phyloP scores from a whole-genome alignment of 2,888 invertebrate species.

The Mimas tiliae region DNA sequence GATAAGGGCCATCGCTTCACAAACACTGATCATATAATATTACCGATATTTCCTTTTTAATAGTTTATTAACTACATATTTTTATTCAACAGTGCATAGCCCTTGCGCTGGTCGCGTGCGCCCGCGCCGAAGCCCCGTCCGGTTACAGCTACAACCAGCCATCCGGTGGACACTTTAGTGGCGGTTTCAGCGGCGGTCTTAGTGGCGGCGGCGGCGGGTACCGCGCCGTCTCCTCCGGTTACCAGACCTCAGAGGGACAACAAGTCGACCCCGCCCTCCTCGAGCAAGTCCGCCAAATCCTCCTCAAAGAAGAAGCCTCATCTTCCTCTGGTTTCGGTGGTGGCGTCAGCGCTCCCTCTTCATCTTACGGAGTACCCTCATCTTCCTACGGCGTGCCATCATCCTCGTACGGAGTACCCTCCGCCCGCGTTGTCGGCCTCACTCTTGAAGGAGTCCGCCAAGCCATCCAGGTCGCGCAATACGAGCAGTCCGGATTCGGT shows the following conservation, averaged over 20 bases:
- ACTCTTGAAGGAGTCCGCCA: constrained; percentile 94
- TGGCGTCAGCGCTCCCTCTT: constrained; percentile 87
- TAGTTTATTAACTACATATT: constrained; percentile 32
- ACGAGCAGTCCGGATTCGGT: constrained; percentile 88
- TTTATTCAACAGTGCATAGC: constrained; percentile 89
- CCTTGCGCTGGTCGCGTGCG: constrained; percentile 90
- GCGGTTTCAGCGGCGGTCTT: constrained; percentile 63
- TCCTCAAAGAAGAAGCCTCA: constrained; percentile 91
- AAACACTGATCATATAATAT: background rate
- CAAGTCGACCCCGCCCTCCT: constrained; percentile 91
- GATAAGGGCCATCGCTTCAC: background rate
- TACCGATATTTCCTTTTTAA: too few relatives aligned
- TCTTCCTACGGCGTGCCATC: constrained; percentile 87
- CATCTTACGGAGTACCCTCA: constrained; percentile 86
- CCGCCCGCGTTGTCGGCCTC: constrained; percentile 90
- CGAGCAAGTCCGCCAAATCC: constrained; percentile 93
- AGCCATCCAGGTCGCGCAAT: constrained; percentile 94
- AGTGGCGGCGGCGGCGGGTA: constrained; percentile 87
- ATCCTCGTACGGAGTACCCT: constrained; percentile 74
- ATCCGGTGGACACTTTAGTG: constrained; percentile 77
- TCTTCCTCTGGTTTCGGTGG: constrained; percentile 84
- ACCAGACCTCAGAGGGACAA: constrained; percentile 92
- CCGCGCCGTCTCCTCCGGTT: constrained; percentile 90
- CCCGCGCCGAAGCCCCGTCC: constrained; percentile 89
- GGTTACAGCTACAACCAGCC: constrained; percentile 91